Conservation (phyloP, 2,797 vertebrate species). For the Tiaroga cobitis region DNA sequence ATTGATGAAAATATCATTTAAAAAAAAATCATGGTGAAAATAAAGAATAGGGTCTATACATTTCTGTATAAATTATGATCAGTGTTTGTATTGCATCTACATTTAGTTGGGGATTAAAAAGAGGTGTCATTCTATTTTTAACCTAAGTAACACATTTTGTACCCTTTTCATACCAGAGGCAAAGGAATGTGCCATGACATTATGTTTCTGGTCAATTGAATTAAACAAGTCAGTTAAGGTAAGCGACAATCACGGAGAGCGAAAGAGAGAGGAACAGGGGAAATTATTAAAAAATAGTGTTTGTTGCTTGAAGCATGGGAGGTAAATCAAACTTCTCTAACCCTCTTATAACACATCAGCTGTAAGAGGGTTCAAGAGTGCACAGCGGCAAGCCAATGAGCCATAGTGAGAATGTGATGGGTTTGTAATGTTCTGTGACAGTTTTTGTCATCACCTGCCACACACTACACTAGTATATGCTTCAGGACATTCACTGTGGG, state of each 20-base stretch:
- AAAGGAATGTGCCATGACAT: not conserved
- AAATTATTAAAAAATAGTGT: conserved; percentile 35
- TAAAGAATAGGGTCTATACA: not conserved
- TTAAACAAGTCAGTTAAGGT: conserved; percentile 10
- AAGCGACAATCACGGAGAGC: not conserved
- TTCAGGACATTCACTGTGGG: conserved; percentile 46
- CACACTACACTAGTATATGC: conserved; percentile 43
- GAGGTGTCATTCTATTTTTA: not conserved
- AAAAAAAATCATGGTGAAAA: not conserved
- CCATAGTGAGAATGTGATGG: conserved; percentile 48
- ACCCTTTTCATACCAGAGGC: not conserved
- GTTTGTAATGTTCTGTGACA: conserved; percentile 54
- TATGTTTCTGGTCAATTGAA: conserved; percentile 30
- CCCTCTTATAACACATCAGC: conserved; percentile 50
- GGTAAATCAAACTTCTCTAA: conserved; percentile 29
- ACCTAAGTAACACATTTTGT: not conserved
- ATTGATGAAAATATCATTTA: too few species aligned
- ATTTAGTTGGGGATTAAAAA: not conserved
- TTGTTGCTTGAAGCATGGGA: conserved; percentile 14
- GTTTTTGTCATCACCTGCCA: conserved; percentile 45
- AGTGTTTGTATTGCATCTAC: not conserved
- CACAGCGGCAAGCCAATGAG: conserved; percentile 48
- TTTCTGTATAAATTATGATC: not conserved
- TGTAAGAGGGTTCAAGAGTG: conserved; percentile 54
- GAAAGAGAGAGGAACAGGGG: not conserved